phyloP scores from a whole-genome alignment of 2,113 vertebrate genomes.

The Nesogale talazaci region DNA sequence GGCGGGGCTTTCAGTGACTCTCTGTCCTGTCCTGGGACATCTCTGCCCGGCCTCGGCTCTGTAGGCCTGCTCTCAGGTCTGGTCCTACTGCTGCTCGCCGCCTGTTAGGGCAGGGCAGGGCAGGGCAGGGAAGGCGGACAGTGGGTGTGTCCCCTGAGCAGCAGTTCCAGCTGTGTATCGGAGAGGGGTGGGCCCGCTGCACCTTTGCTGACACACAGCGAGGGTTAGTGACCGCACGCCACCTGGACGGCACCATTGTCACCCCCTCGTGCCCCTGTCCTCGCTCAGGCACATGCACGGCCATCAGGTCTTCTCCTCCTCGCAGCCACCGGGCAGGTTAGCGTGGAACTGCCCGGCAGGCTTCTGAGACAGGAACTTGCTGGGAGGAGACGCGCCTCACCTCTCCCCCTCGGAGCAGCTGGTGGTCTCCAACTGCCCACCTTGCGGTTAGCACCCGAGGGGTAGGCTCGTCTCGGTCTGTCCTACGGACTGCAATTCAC shows the following conservation, averaged over 20 bases:
- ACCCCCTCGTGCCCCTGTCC: background rate
- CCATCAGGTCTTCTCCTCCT: too few relatives aligned
- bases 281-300: too few relatives aligned
- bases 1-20: background rate
- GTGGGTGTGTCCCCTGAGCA: background rate
- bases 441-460: too few relatives aligned
- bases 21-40: background rate
- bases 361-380: too few relatives aligned
- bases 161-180: background rate
- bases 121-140: too few relatives aligned
- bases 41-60: background rate
- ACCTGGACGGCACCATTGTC: fast-evolving
- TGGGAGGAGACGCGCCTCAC: too few relatives aligned
- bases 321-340: too few relatives aligned
- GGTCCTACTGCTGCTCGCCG: background rate
- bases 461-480: background rate
- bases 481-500: background rate
- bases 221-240: background rate
- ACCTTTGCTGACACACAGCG: background rate
- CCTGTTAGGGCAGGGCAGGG: fast-evolving
- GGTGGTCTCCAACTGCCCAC: too few relatives aligned
- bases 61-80: background rate
- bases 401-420: too few relatives aligned
- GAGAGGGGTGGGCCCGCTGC: background rate
- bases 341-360: too few relatives aligned